Percentiles rank a stretch among this genome's conserved stretches.
Conservation (phyloP, 2,797 vertebrate genomes). For the Crocodylus rhombifer region DNA sequence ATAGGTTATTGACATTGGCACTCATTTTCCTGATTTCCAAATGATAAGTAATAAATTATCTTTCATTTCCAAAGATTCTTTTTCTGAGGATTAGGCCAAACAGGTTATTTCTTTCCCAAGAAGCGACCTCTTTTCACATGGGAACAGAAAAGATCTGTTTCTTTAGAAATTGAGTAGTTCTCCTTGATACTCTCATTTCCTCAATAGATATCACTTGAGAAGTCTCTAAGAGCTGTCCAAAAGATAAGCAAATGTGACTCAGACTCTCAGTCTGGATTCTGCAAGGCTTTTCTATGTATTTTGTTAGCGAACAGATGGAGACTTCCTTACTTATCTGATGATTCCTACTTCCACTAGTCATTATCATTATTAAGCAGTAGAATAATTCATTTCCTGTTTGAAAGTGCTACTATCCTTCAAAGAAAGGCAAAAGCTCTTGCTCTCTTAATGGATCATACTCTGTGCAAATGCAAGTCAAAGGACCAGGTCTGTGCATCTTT, state of each 20-base stretch:
- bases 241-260: conserved; percentile 17
- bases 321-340: conserved; percentile 36
- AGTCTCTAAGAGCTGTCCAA: neutral
- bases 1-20: neutral
- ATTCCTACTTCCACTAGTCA: neutral
- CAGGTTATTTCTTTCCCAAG: neutral
- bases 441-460: neutral
- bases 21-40: neutral
- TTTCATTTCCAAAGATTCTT: neutral
- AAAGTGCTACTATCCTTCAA: neutral
- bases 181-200: neutral
- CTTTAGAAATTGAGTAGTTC: neutral
- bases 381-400: neutral
- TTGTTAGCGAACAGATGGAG: neutral
- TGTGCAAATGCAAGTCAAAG: neutral
- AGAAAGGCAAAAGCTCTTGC: neutral
- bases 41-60: conserved; percentile 10
- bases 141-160: conserved; percentile 3
- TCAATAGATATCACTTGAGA: neutral
- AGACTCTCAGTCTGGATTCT: neutral
- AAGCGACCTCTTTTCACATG: neutral
- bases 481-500: neutral
- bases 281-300: fast-evolving
- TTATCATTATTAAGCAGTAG: neutral
- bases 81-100: neutral